A percentile compares a stretch with the other conserved stretches of the same genome.
These are phyloP conservation scores for Habropoda laboriosa DNA, from an alignment of 1,140 invertebrate genomes.

Conservation along the genomic window DNA sequence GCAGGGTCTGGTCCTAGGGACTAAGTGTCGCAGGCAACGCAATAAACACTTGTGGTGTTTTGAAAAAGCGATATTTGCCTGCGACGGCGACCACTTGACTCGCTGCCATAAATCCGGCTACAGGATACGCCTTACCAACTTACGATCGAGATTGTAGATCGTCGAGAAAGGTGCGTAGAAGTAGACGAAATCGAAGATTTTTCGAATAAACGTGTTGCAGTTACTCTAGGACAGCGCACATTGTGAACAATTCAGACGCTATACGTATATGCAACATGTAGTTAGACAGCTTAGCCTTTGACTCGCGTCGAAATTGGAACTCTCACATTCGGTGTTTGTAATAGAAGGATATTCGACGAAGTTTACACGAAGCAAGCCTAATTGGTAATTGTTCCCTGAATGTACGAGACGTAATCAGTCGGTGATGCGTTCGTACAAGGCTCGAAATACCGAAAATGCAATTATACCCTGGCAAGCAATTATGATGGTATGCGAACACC, in stretches of 20 bases:
- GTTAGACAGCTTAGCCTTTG: neutral
- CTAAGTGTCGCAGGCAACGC: too few relatives aligned
- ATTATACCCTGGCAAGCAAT: constrained; percentile 40
- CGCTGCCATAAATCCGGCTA: too few relatives aligned
- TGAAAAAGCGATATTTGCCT: too few relatives aligned
- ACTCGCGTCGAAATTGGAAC: neutral
- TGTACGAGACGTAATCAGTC: constrained; percentile 9
- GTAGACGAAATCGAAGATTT: too few relatives aligned
- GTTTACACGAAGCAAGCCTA: constrained; percentile 10
- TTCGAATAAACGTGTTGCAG: neutral
- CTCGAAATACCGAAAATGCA: constrained; percentile 32
- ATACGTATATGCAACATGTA: neutral
- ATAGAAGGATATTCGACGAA: constrained; percentile 20
- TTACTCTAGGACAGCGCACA: neutral
- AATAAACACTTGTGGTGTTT: too few relatives aligned
- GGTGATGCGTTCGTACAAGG: neutral
- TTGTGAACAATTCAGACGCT: neutral
- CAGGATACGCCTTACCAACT: too few relatives aligned
- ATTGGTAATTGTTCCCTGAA: constrained; percentile 21
- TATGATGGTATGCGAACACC: constrained; percentile 20
- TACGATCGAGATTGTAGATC: too few relatives aligned
- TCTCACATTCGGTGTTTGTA: neutral
- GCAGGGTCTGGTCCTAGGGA: too few relatives aligned
- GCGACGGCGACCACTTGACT: too few relatives aligned
- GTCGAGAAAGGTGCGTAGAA: too few relatives aligned